A percentile compares a stretch with the other conserved stretches of the same genome.
These are phyloP conservation scores for Hetaerina titia DNA, from an alignment of 2,888 invertebrate genomes.

Conservation along the genomic window DNA sequence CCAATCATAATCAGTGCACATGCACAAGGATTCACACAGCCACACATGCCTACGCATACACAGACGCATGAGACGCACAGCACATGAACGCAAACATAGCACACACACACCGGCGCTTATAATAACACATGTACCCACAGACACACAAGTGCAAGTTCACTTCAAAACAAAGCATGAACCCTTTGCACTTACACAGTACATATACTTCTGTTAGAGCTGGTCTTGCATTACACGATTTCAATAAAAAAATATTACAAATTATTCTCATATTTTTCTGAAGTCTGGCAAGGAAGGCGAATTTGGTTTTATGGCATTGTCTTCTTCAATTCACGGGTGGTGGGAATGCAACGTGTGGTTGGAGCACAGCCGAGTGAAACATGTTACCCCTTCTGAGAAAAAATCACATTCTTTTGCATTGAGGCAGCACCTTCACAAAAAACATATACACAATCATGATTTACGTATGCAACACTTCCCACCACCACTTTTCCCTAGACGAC, in stretches of 20 bases:
- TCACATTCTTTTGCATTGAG: not conserved
- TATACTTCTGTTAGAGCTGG: constrained; percentile 56
- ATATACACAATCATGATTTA: constrained; percentile 47
- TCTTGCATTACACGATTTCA: constrained; percentile 60
- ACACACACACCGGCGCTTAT: constrained; percentile 47
- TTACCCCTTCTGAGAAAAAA: constrained; percentile 33
- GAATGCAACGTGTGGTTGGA: constrained; percentile 53
- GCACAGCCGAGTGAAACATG: constrained; percentile 61
- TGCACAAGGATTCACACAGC: not conserved
- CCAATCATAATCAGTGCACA: constrained; percentile 42
- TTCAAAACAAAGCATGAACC: constrained; percentile 56
- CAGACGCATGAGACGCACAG: not conserved
- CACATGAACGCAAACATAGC: constrained; percentile 31
- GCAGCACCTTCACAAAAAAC: constrained; percentile 60
- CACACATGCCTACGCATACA: constrained; percentile 23
- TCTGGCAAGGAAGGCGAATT: constrained; percentile 61
- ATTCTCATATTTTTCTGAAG: constrained; percentile 58
- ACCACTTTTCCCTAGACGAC: not conserved
- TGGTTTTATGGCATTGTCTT: constrained; percentile 53
- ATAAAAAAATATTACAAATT: constrained; percentile 67
- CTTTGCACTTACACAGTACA: constrained; percentile 50
- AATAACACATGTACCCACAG: constrained; percentile 49
- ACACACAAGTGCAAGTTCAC: constrained; percentile 57
- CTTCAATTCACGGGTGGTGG: constrained; percentile 2
- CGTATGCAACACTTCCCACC: constrained; percentile 58